These are phyloP conservation scores for Porites australiensis DNA, from an alignment of 64 coral and sea anemone genomes.

Conservation along the genomic window DNA sequence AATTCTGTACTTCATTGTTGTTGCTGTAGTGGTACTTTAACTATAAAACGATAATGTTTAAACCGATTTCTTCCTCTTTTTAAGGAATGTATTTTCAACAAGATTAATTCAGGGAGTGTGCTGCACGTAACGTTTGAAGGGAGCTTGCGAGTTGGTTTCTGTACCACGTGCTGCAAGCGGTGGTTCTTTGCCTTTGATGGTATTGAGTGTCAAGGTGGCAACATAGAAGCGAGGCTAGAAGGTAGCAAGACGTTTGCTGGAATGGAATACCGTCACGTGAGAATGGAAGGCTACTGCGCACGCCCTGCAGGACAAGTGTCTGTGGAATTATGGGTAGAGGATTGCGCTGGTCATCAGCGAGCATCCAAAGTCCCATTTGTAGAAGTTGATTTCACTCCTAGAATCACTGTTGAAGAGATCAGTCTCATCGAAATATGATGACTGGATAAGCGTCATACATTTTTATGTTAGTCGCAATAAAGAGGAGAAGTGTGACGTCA, in stretches of 20 bases:
- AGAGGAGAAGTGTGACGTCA: no score
- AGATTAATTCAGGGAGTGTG: slow-evolving; percentile 35
- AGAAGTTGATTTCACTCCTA: slow-evolving; percentile 51
- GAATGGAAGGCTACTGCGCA: slow-evolving; percentile 86
- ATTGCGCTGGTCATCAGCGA: slow-evolving; percentile 62
- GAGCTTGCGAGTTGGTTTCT: slow-evolving; percentile 89
- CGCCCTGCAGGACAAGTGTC: slow-evolving; percentile 57
- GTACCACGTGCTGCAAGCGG: slow-evolving; percentile 84
- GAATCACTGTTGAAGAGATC: slow-evolving; percentile 79
- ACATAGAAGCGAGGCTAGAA: slow-evolving; percentile 77
- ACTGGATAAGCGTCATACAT: background rate
- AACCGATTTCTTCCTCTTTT: background rate
- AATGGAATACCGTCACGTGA: slow-evolving; percentile 79
- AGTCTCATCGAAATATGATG: slow-evolving; percentile 28
- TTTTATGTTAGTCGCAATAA: no score
- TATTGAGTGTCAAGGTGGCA: slow-evolving; percentile 26
- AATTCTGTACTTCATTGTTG: no score
- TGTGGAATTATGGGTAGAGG: slow-evolving; percentile 86
- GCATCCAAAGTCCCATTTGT: slow-evolving; percentile 39
- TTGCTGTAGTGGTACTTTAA: no score
- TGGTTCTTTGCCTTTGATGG: slow-evolving; percentile 89
- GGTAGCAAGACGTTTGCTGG: slow-evolving; percentile 64
- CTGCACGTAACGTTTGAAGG: slow-evolving; percentile 85
- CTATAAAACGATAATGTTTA: no score
- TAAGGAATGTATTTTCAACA: slow-evolving; percentile 84